Evolutionary conservation across 2,797 vertebrate genomes (phyloP), one percentile per base, ranked within the genome.

Genomic region (Squalus acanthias): DNA sequence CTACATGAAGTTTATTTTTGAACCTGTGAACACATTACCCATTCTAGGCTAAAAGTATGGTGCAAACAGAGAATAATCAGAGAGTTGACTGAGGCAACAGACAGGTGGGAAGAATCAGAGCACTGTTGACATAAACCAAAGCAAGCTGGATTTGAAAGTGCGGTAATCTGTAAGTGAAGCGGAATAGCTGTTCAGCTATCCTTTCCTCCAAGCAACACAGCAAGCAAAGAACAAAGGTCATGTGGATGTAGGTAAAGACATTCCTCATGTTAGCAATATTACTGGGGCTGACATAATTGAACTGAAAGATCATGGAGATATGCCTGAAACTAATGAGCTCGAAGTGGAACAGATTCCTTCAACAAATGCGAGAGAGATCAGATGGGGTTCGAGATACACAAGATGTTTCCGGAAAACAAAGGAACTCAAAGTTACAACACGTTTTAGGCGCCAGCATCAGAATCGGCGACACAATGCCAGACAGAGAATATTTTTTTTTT

Each of bases 281-380:
- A 17, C 33, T 33, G 88, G 1, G 60, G 29, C 88, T 63, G 57
- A 63, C 57, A 91, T 91, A 65, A 65, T n/a, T 63, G 88, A 91
- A 65, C 29, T 91, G 88, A 65, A 63, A 10, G 26, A 91, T 63
- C 88, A 91, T 7, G 15, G 53, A 29, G 15, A 33, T n/a, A n/a
- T 65, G 88, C 88, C 88, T 91, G 88, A 91, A 91, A 65, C 87
- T 91, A 65, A 91, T 91, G 88, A 20, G 29, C 88, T 65, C 60
- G 57, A 91, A n/a, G 57, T 91, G 13, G 60, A n/a, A 63, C 15
- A 63, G 13, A 65, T 65, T 91, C 29, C 29, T n/a, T 91, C 29
- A 91, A 63, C 88, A 65, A 91, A 91, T 24, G 82, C 60, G 33
- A 12, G 33, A n/a, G 29, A 65, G 88, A 60, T 89, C 87, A 91